A percentile compares a stretch with the other conserved stretches of the same genome.
Conservation (phyloP, 2,113 vertebrate species). For the Petrocephalus zakoni region DNA sequence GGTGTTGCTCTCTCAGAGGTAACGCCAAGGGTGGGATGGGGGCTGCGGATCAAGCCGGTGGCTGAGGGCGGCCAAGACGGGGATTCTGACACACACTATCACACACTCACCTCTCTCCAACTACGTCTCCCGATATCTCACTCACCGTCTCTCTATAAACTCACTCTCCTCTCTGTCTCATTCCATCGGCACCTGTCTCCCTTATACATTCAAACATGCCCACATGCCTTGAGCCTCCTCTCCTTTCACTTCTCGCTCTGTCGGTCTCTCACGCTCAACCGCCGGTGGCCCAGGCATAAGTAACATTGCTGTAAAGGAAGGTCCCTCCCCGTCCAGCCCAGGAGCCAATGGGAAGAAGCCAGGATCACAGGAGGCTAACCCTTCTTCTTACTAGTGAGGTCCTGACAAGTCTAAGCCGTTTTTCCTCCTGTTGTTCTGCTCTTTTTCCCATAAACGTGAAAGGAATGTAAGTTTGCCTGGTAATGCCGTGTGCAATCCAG, state of each 20-base stretch:
- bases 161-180: background rate
- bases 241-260: background rate
- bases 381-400: background rate
- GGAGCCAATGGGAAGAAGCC: background rate
- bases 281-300: slow-evolving; percentile 2
- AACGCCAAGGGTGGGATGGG: background rate
- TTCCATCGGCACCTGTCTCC: background rate
- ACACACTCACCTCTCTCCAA: background rate
- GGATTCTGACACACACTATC: background rate
- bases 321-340: slow-evolving; percentile 36
- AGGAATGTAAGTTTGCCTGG: background rate
- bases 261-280: background rate
- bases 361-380: background rate
- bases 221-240: background rate
- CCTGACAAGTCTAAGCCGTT: slow-evolving; percentile 4
- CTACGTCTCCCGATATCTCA: background rate
- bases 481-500: slow-evolving; percentile 18
- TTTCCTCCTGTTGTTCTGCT: background rate
- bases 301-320: slow-evolving; percentile 30
- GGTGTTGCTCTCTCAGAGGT: background rate
- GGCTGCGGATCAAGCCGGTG: background rate
- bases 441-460: background rate
- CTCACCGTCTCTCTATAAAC: background rate
- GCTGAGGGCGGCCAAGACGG: background rate
- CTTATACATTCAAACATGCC: background rate